A percentile compares a stretch with the other conserved stretches of the same genome.
Evolutionary conservation across 2,797 vertebrate species (phyloP).

Genomic region (Picus viridis): DNA sequence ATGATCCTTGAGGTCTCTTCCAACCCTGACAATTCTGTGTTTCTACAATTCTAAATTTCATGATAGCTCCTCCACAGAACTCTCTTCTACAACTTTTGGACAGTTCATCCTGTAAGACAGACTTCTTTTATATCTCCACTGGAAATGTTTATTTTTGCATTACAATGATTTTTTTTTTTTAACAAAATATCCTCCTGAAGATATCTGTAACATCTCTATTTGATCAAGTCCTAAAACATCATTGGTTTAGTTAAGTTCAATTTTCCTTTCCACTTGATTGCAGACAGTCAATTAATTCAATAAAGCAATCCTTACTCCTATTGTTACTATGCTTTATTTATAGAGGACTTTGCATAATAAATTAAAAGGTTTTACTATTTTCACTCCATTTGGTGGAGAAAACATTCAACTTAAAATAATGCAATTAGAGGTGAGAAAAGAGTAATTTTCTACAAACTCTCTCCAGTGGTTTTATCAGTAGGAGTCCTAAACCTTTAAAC

Average conservation of each 20-base stretch:
- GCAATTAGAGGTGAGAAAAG: conserved; percentile 73
- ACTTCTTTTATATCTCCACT: background rate
- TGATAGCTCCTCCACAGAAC: background rate
- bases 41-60: too few relatives aligned
- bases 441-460: conserved; percentile 67
- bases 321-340: conserved; percentile 47
- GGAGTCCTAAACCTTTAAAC: conserved; percentile 67
- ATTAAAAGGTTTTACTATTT: conserved; percentile 65
- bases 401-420: conserved; percentile 69
- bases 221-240: background rate
- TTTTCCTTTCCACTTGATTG: background rate
- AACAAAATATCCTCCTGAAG: background rate
- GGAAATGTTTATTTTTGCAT: background rate
- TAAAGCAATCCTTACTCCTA: conserved; percentile 22
- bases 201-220: background rate
- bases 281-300: conserved; percentile 20
- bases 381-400: conserved; percentile 28
- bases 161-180: background rate
- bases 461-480: conserved; percentile 54
- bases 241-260: conserved; percentile 31
- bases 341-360: conserved; percentile 66
- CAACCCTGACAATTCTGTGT: too few relatives aligned
- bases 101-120: background rate
- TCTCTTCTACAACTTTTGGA: background rate
- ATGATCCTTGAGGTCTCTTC: too few relatives aligned